Evolutionary conservation across 1,140 invertebrate species (phyloP), one percentile per base, ranked within the genome.

Genomic region (Sogatella furcifera): DNA sequence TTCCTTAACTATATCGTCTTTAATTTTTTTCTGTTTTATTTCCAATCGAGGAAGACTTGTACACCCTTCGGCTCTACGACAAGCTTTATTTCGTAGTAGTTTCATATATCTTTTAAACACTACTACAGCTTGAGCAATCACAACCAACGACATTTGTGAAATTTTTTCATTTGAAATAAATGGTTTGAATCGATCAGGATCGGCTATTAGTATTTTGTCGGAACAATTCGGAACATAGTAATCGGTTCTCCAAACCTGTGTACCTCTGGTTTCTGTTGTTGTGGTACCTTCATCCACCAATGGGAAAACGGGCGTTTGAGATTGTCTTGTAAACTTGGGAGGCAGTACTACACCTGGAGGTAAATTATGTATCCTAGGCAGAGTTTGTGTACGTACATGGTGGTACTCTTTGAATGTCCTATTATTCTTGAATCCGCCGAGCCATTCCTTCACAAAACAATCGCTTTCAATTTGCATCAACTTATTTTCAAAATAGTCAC

Each of bases 1-100:
- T 53, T 73, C 72, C 57, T 77, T 77, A 11, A 22, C 46, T 49
- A 22, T 49, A 1, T 22, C 14, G 11, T 49, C 21, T 15, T 19
- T 49, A 8, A 49, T 49, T 49, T 49, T 22, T 11, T 49, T 6
- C 2, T 38, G 34, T 11, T 2, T 10, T 13, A 5, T 13, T 13
- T 49, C 5, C 9, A 19, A 6, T 8, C 10, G 34, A 5, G 34
- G 34, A 5, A 38, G 34, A 38, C 34, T 38, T 11, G 11, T 5
- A 13, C 34, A 38, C 34, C 11, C 46, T 2, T 8, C 17, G 6
- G 15, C 21, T 49, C 46, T 13, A 11, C 10, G 6, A 17, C 21
- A 49, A 1, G 46, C 21, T 49, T 14, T 9, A 38, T 49, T 49
- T 14, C 6, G 46, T 22, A 49, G 14, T 2, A 8, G 1, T 49